phyloP scores from a whole-genome alignment of 53 echinoderm and acorn worm genomes.

The Henricia sp. region DNA sequence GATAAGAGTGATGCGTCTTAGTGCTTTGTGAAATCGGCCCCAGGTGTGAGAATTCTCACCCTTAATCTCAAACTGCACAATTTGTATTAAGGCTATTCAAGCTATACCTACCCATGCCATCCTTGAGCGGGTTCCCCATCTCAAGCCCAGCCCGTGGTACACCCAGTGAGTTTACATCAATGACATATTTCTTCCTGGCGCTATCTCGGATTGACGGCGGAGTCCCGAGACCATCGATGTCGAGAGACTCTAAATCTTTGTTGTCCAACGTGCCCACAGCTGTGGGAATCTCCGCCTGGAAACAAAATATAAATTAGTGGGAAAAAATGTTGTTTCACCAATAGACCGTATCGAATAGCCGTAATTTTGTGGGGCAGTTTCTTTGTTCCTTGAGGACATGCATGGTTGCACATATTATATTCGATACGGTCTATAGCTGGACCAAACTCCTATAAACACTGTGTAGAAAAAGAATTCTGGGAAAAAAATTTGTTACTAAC shows the following conservation, averaged over 20 bases:
- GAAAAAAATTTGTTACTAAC: too few species aligned
- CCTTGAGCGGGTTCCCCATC: conserved; percentile 88
- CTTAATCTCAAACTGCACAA: neutral
- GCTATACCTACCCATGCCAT: conserved; percentile 93
- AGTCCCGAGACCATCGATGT: conserved; percentile 76
- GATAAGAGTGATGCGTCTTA: too few species aligned
- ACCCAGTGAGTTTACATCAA: conserved; percentile 72
- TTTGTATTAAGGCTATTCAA: conserved; percentile 45
- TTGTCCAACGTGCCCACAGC: conserved; percentile 78
- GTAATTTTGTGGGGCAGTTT: too few species aligned
- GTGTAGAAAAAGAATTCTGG: too few species aligned
- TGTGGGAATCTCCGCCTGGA: conserved; percentile 89
- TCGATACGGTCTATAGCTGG: too few species aligned
- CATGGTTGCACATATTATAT: too few species aligned
- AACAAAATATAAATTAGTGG: too few species aligned
- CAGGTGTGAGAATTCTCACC: neutral
- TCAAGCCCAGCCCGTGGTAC: conserved; percentile 84
- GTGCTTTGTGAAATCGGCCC: too few species aligned
- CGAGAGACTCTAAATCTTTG: conserved; percentile 83
- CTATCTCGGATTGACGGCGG: conserved; percentile 63
- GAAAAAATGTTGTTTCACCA: neutral
- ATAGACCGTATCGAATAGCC: too few species aligned
- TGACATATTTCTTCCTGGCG: conserved; percentile 82
- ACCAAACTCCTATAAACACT: too few species aligned
- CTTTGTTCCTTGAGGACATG: too few species aligned